These are phyloP conservation scores for Agriotes lineatus DNA, from an alignment of 2,888 invertebrate species.

Conservation along the genomic window DNA sequence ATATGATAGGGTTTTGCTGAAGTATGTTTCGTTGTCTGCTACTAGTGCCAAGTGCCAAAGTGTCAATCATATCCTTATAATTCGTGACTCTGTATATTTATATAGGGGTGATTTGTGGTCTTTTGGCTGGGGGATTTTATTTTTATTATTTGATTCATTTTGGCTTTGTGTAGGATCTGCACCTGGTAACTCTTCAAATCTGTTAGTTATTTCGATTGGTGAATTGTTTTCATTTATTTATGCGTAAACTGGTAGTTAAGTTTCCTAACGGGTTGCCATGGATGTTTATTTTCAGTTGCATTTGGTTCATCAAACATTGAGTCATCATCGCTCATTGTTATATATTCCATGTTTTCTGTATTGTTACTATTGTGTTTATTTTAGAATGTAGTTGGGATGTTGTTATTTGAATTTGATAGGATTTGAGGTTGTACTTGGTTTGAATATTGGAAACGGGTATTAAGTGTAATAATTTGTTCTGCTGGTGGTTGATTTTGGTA, in stretches of 20 bases:
- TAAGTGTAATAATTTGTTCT: neutral
- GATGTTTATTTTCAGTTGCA: neutral
- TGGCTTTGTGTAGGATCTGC: neutral
- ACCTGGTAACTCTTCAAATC: neutral
- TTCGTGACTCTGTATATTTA: constrained; percentile 8
- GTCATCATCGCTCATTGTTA: no score
- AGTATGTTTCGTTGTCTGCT: constrained; percentile 9
- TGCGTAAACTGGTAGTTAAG: neutral
- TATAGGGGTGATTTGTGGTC: neutral
- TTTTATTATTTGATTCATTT: neutral
- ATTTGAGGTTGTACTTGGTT: no score
- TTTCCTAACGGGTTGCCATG: neutral
- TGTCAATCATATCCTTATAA: no score
- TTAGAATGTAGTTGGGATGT: no score
- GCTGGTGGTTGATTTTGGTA: neutral
- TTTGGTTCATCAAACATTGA: no score
- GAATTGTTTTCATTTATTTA: neutral
- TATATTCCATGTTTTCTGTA: no score
- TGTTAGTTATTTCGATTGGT: neutral
- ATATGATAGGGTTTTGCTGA: constrained; percentile 13
- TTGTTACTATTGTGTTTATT: no score
- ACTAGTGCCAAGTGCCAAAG: no score
- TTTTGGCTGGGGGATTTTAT: constrained; percentile 2
- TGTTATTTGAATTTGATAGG: no score
- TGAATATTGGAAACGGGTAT: neutral